Base-by-base conservation (phyloP, 92 coral and sea anemone genomes). In the Heliopora coerulea region DNA sequence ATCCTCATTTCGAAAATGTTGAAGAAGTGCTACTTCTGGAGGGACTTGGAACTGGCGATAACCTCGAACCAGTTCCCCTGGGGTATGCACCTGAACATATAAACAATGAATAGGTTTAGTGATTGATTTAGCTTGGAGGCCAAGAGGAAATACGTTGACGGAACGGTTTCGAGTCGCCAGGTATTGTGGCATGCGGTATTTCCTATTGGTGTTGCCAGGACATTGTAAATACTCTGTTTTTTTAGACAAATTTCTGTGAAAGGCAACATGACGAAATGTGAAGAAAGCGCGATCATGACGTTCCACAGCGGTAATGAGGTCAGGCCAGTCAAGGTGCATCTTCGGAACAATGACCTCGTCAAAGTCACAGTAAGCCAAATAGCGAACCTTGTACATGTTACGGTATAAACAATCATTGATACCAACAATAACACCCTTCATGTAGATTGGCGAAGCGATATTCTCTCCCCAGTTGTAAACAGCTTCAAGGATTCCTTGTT, bases 261-360 rank as follows among this genome's bases (percentile, higher is more conserved):
- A 65, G 3, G 50, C 73, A 26, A 65, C 27, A 41, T 65, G 73
- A 0, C 54, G 8, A 27, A 65, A 65, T 2, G 26, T 15, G 24
- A 65, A 65, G 30, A 15, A 65, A 14, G 31, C 54, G 20, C 29
- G 15, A 3, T 39, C n/a, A 9, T 14, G 7, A 5, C 1, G 12
- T 17, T 65, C 73, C 1, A 65, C 14, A 0, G 23, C 25, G 19
- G 8, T 20, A 28, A 65, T 19, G 30, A 65, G 13, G 17, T 39
- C 56, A 7, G 37, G 73, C 73, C 56, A 39, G 54, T 65, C 25
- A 0, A 65, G 13, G 25, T 27, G 4, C 12, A 4, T 5, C 40
- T 24, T 0, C 56, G 73, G 73, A 20, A 26, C 40, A 39, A 65
- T 65, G n/a, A 65, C 23, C 23, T 65, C 73, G 31, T 65, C 73